These are phyloP conservation scores for Elephas maximus DNA, from an alignment of 2,113 vertebrate species.

Conservation along the genomic window DNA sequence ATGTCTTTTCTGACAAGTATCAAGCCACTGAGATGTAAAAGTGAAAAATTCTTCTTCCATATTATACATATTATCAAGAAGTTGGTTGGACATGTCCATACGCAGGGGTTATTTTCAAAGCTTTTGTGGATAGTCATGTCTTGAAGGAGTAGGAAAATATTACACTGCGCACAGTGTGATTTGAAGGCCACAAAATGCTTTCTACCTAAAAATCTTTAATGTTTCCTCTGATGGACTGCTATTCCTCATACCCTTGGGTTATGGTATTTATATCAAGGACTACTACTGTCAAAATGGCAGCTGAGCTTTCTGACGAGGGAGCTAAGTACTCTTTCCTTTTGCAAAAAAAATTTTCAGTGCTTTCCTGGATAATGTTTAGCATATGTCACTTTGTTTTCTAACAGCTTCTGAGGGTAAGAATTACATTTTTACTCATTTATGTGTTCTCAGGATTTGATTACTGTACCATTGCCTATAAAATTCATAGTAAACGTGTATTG, in stretches of 20 bases:
- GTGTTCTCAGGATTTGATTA: conserved; percentile 10
- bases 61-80: not conserved
- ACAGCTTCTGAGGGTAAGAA: not conserved
- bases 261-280: not conserved
- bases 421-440: conserved; percentile 1
- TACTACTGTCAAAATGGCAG: not conserved
- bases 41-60: not conserved
- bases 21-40: not conserved
- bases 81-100: not conserved
- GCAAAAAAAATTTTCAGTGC: not conserved
- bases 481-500: not conserved
- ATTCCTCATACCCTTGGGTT: not conserved
- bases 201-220: not conserved
- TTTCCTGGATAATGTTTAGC: not conserved
- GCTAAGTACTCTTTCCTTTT: not conserved
- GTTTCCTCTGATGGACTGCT: not conserved
- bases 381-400: not conserved
- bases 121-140: not conserved
- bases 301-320: not conserved
- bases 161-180: not conserved
- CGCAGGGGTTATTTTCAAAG: conserved; percentile 46
- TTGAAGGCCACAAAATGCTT: not conserved
- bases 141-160: not conserved
- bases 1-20: not conserved
- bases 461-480: not conserved